These are phyloP conservation scores for Drosophila albomicans DNA, from an alignment of 1,140 invertebrate species.

Conservation along the genomic window DNA sequence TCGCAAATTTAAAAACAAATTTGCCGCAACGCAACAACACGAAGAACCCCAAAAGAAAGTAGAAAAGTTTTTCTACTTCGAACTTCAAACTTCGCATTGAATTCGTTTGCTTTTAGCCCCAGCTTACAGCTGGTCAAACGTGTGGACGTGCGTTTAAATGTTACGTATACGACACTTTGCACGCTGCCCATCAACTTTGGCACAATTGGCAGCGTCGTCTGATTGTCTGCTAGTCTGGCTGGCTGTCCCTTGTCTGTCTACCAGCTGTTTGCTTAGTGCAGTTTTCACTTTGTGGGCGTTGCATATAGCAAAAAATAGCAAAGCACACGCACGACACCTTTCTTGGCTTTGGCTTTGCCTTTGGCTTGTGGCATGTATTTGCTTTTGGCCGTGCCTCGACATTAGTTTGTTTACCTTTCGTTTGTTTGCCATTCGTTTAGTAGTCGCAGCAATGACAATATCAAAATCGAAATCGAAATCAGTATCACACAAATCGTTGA, in stretches of 20 bases:
- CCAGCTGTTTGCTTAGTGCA: conserved; percentile 67
- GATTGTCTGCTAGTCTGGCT: conserved; percentile 12
- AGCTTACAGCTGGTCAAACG: conserved; percentile 62
- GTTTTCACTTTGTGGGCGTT: conserved; percentile 57
- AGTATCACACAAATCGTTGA: conserved; percentile 52
- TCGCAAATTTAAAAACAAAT: conserved; percentile 77
- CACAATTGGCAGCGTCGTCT: conserved; percentile 49
- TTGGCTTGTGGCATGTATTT: conserved; percentile 46
- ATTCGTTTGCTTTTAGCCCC: conserved; percentile 31
- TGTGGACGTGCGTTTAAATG: conserved; percentile 78
- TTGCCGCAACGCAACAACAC: conserved; percentile 71
- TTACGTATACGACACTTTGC: conserved; percentile 74
- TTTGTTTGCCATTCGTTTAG: conserved; percentile 78
- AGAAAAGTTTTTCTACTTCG: conserved; percentile 6
- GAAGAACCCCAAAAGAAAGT: conserved; percentile 24
- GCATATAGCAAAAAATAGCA: conserved; percentile 28
- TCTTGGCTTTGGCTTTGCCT: background rate
- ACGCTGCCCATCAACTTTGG: conserved; percentile 63
- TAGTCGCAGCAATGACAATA: conserved; percentile 71
- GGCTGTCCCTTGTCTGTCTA: conserved; percentile 13
- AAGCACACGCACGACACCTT: conserved; percentile 31
- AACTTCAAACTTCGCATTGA: conserved; percentile 36
- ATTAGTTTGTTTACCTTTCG: conserved; percentile 50
- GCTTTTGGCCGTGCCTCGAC: conserved; percentile 49
- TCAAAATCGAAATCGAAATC: conserved; percentile 54